Conservation (phyloP, 2,797 vertebrate species). For the Myripristis murdjan region DNA sequence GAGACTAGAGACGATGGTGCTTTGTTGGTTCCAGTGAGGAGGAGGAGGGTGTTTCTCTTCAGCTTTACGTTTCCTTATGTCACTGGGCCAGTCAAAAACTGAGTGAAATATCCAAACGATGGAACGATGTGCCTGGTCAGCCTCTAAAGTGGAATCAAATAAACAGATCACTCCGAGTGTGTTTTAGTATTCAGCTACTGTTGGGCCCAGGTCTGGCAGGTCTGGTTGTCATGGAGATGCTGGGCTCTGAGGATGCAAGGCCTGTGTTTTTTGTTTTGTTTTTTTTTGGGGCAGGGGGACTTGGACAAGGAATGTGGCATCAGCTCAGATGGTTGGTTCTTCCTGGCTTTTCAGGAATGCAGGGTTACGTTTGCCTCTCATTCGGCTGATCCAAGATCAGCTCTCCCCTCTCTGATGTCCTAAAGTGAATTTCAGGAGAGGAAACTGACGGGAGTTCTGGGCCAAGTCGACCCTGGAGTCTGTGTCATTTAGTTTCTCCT, state of each 20-base stretch:
- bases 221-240: slow-evolving; percentile 22
- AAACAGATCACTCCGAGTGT: slow-evolving; percentile 23
- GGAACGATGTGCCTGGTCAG: slow-evolving; percentile 9
- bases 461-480: slow-evolving; percentile 33
- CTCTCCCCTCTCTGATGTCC: slow-evolving; percentile 46
- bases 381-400: slow-evolving; percentile 61
- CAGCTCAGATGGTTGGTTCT: slow-evolving; percentile 55
- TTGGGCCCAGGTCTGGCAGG: slow-evolving; percentile 27
- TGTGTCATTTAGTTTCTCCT: slow-evolving; percentile 45
- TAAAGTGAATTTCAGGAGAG: slow-evolving; percentile 60
- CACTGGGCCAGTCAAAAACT: slow-evolving; percentile 54
- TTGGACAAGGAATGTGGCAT: slow-evolving; percentile 46
- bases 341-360: slow-evolving; percentile 69
- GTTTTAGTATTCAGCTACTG: slow-evolving; percentile 47
- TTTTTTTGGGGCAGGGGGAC: slow-evolving; percentile 29
- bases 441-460: slow-evolving; percentile 45
- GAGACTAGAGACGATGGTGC: slow-evolving; percentile 55
- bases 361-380: slow-evolving; percentile 45
- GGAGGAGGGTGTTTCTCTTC: neutral
- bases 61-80: neutral
- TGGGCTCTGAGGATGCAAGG: slow-evolving; percentile 32
- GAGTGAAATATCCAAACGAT: slow-evolving; percentile 41
- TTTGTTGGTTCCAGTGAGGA: slow-evolving; percentile 56
- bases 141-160: slow-evolving; percentile 14
- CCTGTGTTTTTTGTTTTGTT: too few species aligned